phyloP scores from a whole-genome alignment of 2,797 vertebrate genomes.

The Ambastaia sidthimunki region DNA sequence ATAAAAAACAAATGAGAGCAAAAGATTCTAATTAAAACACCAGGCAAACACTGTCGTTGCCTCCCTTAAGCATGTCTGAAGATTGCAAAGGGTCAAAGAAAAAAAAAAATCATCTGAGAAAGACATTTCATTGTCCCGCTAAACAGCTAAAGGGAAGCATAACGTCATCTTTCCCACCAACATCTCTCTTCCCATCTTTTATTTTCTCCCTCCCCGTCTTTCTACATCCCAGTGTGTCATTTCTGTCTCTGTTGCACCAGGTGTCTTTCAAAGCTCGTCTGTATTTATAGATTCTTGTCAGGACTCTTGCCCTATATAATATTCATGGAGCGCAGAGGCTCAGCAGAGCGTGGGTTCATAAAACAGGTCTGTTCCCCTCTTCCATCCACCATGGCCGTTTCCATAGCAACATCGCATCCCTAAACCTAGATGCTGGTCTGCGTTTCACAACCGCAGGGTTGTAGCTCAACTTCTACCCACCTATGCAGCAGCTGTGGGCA shows the following conservation, averaged over 20 bases:
- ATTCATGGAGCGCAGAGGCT: conserved; percentile 60
- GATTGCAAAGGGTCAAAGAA: no score
- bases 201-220: neutral
- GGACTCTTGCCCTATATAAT: conserved; percentile 53
- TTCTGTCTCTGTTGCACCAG: neutral
- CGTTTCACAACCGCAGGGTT: conserved; percentile 1
- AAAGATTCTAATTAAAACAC: neutral
- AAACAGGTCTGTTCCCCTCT: conserved; percentile 46
- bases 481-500: conserved; percentile 13
- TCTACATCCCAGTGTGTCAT: neutral
- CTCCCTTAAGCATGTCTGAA: conserved; percentile 3
- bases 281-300: conserved; percentile 54
- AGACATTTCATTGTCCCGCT: conserved; percentile 36
- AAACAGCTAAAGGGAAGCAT: conserved; percentile 22
- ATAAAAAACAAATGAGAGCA: neutral
- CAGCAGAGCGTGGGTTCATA: conserved; percentile 56
- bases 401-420: conserved; percentile 61
- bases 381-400: conserved; percentile 41
- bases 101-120: no score
- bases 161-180: conserved; percentile 18
- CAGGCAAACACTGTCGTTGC: neutral
- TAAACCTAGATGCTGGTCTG: conserved; percentile 36
- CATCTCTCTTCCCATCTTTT: neutral
- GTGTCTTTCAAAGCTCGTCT: conserved; percentile 30
- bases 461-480: conserved; percentile 3